Evolutionary conservation across 2,888 invertebrate genomes (phyloP).

Genomic region (Aphidius colemani): DNA sequence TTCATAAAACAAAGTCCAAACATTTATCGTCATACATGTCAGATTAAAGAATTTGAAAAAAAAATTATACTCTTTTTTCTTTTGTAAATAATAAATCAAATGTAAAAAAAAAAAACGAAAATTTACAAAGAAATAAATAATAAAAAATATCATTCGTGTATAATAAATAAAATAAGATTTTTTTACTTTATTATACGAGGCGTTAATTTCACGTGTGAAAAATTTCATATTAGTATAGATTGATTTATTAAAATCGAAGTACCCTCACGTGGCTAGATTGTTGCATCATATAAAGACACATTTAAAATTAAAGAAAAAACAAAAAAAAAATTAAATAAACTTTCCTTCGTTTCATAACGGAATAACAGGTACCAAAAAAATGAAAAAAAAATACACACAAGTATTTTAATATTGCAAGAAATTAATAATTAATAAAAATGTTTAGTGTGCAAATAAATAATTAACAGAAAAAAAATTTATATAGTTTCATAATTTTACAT

Average conservation of each 20-base stretch:
- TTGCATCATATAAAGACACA: conserved; percentile 9
- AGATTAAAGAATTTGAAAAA: no score
- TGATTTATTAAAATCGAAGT: conserved; percentile 19
- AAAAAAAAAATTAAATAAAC: conserved; percentile 26
- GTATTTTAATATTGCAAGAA: conserved; percentile 1
- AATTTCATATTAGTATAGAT: conserved; percentile 14
- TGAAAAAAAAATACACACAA: conserved; percentile 3
- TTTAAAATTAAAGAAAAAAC: conserved; percentile 22
- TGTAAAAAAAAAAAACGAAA: background rate
- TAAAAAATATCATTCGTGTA: no score
- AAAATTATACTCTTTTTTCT: no score
- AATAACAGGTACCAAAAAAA: conserved; percentile 28
- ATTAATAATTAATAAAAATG: conserved; percentile 10
- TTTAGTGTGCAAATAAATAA: conserved; percentile 14
- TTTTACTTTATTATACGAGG: background rate
- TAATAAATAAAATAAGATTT: no score
- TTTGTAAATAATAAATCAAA: background rate
- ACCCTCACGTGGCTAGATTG: conserved; percentile 9
- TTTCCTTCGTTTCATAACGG: conserved; percentile 37
- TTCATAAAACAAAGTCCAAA: no score
- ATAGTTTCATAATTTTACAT: no score
- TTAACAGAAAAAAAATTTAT: background rate
- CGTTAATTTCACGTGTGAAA: conserved; percentile 10
- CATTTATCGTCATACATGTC: no score
- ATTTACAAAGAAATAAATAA: no score